phyloP scores from a whole-genome alignment of 2,113 vertebrate species.

The Sardina pilchardus region DNA sequence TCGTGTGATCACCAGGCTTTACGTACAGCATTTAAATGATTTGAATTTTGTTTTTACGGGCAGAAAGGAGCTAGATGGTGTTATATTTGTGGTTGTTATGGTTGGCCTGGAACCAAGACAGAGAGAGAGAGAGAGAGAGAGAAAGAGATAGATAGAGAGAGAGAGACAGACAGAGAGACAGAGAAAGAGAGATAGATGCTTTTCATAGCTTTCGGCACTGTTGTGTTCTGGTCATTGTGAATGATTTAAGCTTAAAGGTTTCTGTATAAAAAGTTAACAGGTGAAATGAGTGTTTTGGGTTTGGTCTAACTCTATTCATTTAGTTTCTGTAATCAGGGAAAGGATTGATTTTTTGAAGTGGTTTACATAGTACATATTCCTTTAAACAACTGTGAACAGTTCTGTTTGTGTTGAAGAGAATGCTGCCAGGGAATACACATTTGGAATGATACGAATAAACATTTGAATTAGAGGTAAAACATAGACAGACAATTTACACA shows the following conservation, averaged over 20 bases:
- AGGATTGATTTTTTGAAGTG: background rate
- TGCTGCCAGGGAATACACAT: slow-evolving; percentile 21
- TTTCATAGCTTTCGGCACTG: too few relatives aligned
- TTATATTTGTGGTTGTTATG: too few relatives aligned
- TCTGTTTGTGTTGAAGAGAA: background rate
- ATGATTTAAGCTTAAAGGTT: background rate
- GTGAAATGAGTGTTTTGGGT: background rate
- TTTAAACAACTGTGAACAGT: background rate
- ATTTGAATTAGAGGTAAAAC: slow-evolving; percentile 13
- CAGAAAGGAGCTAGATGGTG: too few relatives aligned
- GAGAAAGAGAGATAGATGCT: too few relatives aligned
- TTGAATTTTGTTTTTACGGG: too few relatives aligned
- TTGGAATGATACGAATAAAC: slow-evolving; percentile 18
- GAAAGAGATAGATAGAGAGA: too few relatives aligned
- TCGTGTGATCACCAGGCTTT: too few relatives aligned
- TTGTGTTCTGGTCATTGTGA: background rate
- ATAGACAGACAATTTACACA: background rate
- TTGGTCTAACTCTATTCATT: background rate
- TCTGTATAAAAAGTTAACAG: background rate
- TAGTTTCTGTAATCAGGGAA: background rate
- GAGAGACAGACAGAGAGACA: too few relatives aligned
- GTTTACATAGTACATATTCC: background rate
- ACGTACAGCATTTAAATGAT: too few relatives aligned
- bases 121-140: too few relatives aligned
- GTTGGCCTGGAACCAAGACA: too few relatives aligned